Evolutionary conservation across 2,113 vertebrate genomes (phyloP), one percentile per base, ranked within the genome.

Genomic region (Triplophysa dalaica): DNA sequence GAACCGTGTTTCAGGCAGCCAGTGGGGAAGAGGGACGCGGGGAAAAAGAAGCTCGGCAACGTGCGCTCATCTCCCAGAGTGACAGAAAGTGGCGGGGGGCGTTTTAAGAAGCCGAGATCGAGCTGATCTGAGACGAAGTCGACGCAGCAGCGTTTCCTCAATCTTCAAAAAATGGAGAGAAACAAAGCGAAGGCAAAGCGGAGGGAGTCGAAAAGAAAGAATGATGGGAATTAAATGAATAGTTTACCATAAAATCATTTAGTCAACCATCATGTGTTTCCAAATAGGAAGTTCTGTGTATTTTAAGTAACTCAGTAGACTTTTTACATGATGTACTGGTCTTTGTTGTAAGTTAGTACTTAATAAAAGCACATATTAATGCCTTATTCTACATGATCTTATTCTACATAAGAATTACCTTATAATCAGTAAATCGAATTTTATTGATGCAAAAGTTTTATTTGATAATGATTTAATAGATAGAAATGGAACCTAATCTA

Each of bases 21-120:
- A 89, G 89, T 91, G 90, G 91, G 92, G 91, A 90, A 87, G 22
- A 84, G 85, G 82, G 85, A 88, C 87, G 86, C 19, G 45, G 87
- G 29, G 85, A 82, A 87, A 89, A 84, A 82, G 82, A 82, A 88
- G 78, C 81, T 87, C 82, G 70, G 84, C 85, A 87, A 88, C 84
- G 85, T 88, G 88, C 90, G 89, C 88, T 90, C 87, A 82, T 92
- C 91, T 92, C 89, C 90, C 52, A 83, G 90, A 90, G 91, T 92
- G 92, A 90, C 89, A 90, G 88, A 91, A 90, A 91, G 87, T 91
- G 86, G 87, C 70, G 78, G 84, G 81, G 85, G 87, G 86, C 80
- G 89, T 85, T 87, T 77, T 56, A 81, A 89, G 87, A 89, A 87
- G 87, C 86, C 85, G 85, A 91, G 92, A 91, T 92, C 84, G 87